Conservation (phyloP, 2,888 invertebrate genomes). For the Lysandra bellargus region DNA sequence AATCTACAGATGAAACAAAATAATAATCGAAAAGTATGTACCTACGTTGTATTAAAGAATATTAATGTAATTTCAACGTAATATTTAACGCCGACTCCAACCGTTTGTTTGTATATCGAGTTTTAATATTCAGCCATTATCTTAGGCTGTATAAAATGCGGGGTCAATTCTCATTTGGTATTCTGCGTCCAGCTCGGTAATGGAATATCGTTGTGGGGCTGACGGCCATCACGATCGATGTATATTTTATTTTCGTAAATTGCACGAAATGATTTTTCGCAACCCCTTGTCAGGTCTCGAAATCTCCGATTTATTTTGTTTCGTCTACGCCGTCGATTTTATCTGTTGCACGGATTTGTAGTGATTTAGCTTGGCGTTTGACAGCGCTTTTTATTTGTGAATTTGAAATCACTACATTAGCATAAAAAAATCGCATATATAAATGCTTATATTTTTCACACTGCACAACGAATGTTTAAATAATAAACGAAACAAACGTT, state of each 20-base stretch:
- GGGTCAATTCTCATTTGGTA: conserved; percentile 70
- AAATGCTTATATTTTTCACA: too few species aligned
- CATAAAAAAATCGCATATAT: not conserved
- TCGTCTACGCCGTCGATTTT: conserved; percentile 34
- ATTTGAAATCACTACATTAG: not conserved
- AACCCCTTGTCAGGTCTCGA: conserved; percentile 67
- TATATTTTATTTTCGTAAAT: conserved; percentile 76
- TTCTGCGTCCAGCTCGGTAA: conserved; percentile 66
- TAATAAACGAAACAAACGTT: too few species aligned
- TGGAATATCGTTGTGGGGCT: conserved; percentile 75
- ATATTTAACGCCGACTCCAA: not conserved
- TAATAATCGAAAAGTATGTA: not conserved
- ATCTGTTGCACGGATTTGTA: conserved; percentile 32
- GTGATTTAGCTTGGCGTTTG: not conserved
- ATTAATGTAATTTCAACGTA: not conserved
- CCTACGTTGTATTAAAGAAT: not conserved
- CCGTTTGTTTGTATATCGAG: conserved; percentile 37
- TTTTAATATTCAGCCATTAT: conserved; percentile 45
- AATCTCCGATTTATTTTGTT: conserved; percentile 44
- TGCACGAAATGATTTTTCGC: conserved; percentile 64
- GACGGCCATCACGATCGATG: conserved; percentile 61
- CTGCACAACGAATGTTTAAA: too few species aligned
- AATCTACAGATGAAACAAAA: not conserved
- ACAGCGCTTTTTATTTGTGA: not conserved
- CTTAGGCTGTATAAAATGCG: conserved; percentile 52